Percentiles rank a stretch among this genome's conserved stretches.
phyloP scores from a whole-genome alignment of 2,113 vertebrate species.

The Lipophrys pholis region DNA sequence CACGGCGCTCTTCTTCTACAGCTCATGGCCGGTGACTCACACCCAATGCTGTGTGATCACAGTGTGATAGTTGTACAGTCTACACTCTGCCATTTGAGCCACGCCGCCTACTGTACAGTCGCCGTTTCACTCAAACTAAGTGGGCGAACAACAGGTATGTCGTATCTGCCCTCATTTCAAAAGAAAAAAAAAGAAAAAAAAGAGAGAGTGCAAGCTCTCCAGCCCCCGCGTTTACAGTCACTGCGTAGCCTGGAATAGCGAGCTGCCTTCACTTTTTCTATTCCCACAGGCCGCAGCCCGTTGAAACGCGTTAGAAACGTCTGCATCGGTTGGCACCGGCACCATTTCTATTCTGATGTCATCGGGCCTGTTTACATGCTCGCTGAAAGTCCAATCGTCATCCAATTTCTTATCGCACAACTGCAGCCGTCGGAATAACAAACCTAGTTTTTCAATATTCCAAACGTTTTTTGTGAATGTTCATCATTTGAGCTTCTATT shows the following conservation, averaged over 20 bases:
- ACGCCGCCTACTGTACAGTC: slow-evolving; percentile 7
- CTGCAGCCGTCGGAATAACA: too few relatives aligned
- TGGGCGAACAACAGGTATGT: slow-evolving; percentile 20
- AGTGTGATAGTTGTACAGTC: slow-evolving; percentile 16
- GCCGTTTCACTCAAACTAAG: slow-evolving; percentile 22
- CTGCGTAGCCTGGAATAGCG: slow-evolving; percentile 7
- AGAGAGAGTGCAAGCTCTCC: slow-evolving; percentile 3
- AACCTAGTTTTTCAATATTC: too few relatives aligned
- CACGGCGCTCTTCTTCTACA: slow-evolving; percentile 34
- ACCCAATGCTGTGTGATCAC: neutral
- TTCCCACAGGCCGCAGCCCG: neutral
- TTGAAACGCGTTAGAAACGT: neutral
- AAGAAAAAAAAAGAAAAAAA: neutral
- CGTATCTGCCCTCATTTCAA: neutral
- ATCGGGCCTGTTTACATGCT: too few relatives aligned
- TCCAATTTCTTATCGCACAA: too few relatives aligned
- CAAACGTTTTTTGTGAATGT: too few relatives aligned
- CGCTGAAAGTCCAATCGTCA: too few relatives aligned
- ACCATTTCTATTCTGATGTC: too few relatives aligned
- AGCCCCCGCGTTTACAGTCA: slow-evolving; percentile 36
- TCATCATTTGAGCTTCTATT: too few relatives aligned
- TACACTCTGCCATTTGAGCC: slow-evolving; percentile 5
- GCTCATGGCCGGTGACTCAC: slow-evolving; percentile 45
- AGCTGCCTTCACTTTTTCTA: neutral
- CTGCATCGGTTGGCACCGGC: too few relatives aligned